Evolutionary conservation across 2,888 invertebrate species (phyloP).

Genomic region (Rosalia funebris): DNA sequence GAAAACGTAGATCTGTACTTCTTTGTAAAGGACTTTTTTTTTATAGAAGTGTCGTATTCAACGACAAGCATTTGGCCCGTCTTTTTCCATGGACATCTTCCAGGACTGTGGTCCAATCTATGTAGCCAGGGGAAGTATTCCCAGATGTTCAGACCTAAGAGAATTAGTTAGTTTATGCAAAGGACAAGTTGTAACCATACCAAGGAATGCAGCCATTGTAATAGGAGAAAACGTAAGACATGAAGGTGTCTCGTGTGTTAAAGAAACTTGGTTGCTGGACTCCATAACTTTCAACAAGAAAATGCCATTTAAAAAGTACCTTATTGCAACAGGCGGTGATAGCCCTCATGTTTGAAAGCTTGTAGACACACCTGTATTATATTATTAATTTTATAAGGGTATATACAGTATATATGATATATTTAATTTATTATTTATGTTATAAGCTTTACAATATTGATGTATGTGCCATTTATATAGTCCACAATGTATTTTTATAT

Average conservation of each 20-base stretch:
- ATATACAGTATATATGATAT: too few species aligned
- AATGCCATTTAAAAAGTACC: constrained; percentile 62
- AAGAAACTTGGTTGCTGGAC: constrained; percentile 73
- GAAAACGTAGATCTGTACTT: too few species aligned
- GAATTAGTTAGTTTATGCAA: constrained; percentile 70
- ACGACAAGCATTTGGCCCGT: constrained; percentile 70
- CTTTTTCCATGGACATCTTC: constrained; percentile 71
- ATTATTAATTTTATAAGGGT: too few species aligned
- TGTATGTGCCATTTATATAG: too few species aligned
- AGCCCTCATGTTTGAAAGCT: constrained; percentile 9
- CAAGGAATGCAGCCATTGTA: constrained; percentile 66
- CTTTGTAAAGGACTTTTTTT: too few species aligned
- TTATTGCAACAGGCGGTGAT: constrained; percentile 23
- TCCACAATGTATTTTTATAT: too few species aligned
- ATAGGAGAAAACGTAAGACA: constrained; percentile 63
- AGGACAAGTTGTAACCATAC: constrained; percentile 66
- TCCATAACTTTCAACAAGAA: constrained; percentile 68
- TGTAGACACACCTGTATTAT: too few species aligned
- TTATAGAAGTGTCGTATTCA: constrained; percentile 71
- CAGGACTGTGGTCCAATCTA: constrained; percentile 69
- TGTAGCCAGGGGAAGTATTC: constrained; percentile 65
- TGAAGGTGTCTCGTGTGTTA: constrained; percentile 63
- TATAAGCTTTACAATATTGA: too few species aligned
- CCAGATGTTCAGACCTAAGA: constrained; percentile 67
- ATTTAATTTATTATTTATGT: too few species aligned